Base-by-base conservation (phyloP, 2,797 vertebrate genomes). In the Acipenser transmontanus region DNA sequence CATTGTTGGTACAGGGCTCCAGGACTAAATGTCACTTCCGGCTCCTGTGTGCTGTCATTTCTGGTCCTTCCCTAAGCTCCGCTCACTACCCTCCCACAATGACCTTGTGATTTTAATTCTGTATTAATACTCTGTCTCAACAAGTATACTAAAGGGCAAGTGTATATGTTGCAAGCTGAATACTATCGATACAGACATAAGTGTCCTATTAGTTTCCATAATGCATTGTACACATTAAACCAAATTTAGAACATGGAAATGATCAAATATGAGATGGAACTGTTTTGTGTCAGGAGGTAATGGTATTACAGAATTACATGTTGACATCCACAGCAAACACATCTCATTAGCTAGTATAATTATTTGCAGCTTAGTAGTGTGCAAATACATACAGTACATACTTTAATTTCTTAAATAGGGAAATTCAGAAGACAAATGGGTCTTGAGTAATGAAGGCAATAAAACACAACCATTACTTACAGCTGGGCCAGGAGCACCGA, bases 401-500 rank as follows among this genome's bases (percentile, higher is more conserved):
- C 2, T 1, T 1, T 2, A 14, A n/a, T 20, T 9, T 50, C 14
- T 50, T 49, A 60, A 47, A 14, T 64, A 20, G 14, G 5, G 7
- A 12, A 20, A 34, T 34, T 34, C 34, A n/a, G 54, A 47, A 20
- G 48, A 10, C 8, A 11, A 6, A 56, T 7, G 14, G 52, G 47
- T 50, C 2, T 20, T 13, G 61, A n/a, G 47, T 2, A 10, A 12
- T 11, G 17, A 59, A 34, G 54, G 7, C 49, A 6, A 17, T n/a
- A 47, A 60, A 49, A 34, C 34, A 34, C 34, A 34, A 34, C 34
- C 34, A 34, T 34, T 74, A 93, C 95, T 93, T 84, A 99, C 97
- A 79, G 97, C 95, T 70, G 97, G 94, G 72, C 97, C 97, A n/a
- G 97, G 97, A 50, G 95, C 94, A 65, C 97, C 97, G 3, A 95